Percentiles rank a stretch among this genome's conserved stretches.
These are phyloP conservation scores for Drosophila paucipuncta DNA, from an alignment of 2,888 invertebrate species.

Conservation along the genomic window DNA sequence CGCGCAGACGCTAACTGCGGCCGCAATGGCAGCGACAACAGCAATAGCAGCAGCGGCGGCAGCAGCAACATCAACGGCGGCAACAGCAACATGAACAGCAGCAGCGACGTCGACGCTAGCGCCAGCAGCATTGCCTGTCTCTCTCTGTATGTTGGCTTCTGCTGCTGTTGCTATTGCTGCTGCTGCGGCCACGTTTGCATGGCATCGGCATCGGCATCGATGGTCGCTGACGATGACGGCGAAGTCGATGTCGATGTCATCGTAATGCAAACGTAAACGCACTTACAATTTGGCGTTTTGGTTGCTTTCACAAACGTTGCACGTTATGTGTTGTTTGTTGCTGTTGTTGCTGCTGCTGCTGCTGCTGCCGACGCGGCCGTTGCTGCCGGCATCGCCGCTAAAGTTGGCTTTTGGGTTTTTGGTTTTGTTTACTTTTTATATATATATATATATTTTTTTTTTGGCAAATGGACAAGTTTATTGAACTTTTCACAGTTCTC, in stretches of 20 bases:
- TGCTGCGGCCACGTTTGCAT: constrained; percentile 53
- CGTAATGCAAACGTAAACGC: constrained; percentile 69
- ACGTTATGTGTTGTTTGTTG: constrained; percentile 47
- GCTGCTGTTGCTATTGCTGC: constrained; percentile 31
- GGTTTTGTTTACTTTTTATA: constrained; percentile 46
- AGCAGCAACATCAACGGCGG: constrained; percentile 11
- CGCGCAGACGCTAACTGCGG: constrained; percentile 67
- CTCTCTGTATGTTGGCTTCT: constrained; percentile 36
- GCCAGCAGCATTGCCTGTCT: constrained; percentile 40
- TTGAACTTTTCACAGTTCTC: constrained; percentile 78
- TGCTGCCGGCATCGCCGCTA: constrained; percentile 47
- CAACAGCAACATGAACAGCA: constrained; percentile 9
- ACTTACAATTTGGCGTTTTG: constrained; percentile 63
- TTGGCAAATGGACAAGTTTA: constrained; percentile 82
- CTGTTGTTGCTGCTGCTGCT: constrained; percentile 21
- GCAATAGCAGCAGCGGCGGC: constrained; percentile 31
- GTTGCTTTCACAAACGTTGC: constrained; percentile 76
- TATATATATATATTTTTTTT: constrained; percentile 50
- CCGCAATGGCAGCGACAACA: constrained; percentile 40
- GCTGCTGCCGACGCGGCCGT: constrained; percentile 38
- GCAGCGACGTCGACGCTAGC: constrained; percentile 36
- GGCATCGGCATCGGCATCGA: constrained; percentile 26
- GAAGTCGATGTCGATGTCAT: constrained; percentile 54
- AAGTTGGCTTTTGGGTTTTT: constrained; percentile 57
- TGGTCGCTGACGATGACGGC: constrained; percentile 15